Evolutionary conservation across 1,140 invertebrate species (phyloP), one percentile per base, ranked within the genome.

Genomic region (Pogonomyrmex barbatus): DNA sequence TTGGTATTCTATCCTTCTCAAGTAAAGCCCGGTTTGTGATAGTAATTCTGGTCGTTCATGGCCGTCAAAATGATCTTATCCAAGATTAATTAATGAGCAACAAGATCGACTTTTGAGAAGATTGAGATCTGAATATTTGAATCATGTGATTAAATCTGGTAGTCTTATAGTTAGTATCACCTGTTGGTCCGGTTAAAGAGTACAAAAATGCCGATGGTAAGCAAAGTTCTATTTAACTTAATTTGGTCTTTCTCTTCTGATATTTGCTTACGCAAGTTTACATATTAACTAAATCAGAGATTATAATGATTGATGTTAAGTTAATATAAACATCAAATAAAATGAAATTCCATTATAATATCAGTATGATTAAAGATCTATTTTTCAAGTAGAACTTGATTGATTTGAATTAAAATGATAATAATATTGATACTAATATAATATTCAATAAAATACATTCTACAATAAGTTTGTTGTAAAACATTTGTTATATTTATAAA

Each of bases 1-100:
- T 36, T 2, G 39, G 6, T 79, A 67, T 8, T 33, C 47, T 56
- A 45, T 71, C 70, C 10, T 30, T 62, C 14, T 47, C 68, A 75
- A 47, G 42, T 78, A 54, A 78, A 14, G 9, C 24, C 24, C 39
- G 14, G 42, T 30, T 36, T 17, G 42, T 56, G 77, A 60, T 62
- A 56, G 68, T 58, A 33, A 83, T 73, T 52, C 60, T 77, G 42
- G 24, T 33, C 84, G 24, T 65, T 70, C 30, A 50, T 45, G 45
- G 24, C n/a, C 8, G 6, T 60, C 9, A 30, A 30, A n/a, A 45
- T 56, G 67, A 62, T 86, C 56, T 58, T 70, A 89, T 89, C 50
- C 30, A 42, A 83, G 58, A 89, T 87, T 85, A 89, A 89, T 89
- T 78, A 42, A 24, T 17, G 17, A 8, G 30, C 54, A 10, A 63